phyloP scores from a whole-genome alignment of 2,888 invertebrate species.

The Poecilus cupreus region DNA sequence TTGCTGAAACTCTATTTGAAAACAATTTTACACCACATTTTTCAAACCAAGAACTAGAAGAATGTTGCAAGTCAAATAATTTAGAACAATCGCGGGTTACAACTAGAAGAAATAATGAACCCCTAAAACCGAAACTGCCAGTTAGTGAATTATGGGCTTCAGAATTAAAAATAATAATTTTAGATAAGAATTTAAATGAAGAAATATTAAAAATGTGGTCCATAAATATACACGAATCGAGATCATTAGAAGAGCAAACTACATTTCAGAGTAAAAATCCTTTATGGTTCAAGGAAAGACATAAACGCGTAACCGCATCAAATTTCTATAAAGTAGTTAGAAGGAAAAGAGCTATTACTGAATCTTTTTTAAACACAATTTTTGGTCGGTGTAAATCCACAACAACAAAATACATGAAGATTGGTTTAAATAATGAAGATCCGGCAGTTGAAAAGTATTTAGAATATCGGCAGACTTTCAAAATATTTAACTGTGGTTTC shows the following conservation, averaged over 20 bases:
- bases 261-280: neutral
- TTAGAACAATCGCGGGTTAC: neutral
- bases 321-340: neutral
- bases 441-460: neutral
- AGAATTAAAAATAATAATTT: neutral
- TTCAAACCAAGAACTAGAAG: neutral
- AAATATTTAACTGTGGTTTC: neutral
- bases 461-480: neutral
- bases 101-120: neutral
- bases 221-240: neutral
- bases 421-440: neutral
- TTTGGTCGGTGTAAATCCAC: neutral
- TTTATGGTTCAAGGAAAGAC: neutral
- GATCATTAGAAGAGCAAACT: neutral
- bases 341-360: neutral
- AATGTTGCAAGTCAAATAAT: neutral
- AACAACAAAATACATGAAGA: neutral
- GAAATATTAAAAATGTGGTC: neutral
- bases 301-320: neutral
- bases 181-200: neutral
- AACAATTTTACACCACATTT: neutral
- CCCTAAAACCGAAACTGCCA: neutral
- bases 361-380: neutral
- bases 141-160: neutral
- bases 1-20: neutral